Percentiles rank a stretch among this genome's conserved stretches.
Evolutionary conservation across 1,140 invertebrate species (phyloP).

Genomic region (Ylistrum balloti): DNA sequence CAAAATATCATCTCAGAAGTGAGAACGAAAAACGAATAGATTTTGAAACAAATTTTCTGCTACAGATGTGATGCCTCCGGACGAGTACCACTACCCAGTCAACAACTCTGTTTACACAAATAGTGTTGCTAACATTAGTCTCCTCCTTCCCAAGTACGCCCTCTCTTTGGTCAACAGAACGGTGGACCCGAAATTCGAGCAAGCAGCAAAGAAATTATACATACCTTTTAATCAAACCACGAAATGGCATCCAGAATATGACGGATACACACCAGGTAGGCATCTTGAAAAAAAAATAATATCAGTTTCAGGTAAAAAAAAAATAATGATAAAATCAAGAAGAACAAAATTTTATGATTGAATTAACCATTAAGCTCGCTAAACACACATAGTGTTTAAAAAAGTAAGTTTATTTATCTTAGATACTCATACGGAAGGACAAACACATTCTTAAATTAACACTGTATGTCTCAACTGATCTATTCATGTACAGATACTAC

Average conservation of each 20-base stretch:
- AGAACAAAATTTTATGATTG: no score
- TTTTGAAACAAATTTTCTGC: no score
- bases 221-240: conserved; percentile 72
- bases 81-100: conserved; percentile 81
- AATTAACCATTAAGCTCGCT: no score
- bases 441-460: no score
- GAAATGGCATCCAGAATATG: conserved; percentile 80
- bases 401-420: no score
- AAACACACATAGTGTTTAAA: no score
- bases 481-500: conserved; percentile 66
- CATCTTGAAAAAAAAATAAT: background rate
- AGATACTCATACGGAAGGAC: no score
- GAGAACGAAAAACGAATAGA: no score
- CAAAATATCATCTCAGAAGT: no score
- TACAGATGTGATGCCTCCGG: conserved; percentile 83
- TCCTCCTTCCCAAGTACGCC: conserved; percentile 60
- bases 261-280: conserved; percentile 69
- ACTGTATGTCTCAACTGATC: no score
- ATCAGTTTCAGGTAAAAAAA: no score
- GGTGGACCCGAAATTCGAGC: conserved; percentile 59
- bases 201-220: conserved; percentile 73
- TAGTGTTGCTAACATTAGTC: conserved; percentile 76
- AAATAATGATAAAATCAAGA: no score
- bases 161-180: conserved; percentile 44
- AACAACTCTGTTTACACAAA: conserved; percentile 83